phyloP scores from a whole-genome alignment of 2,888 invertebrate genomes.

The Tipula lateralis region DNA sequence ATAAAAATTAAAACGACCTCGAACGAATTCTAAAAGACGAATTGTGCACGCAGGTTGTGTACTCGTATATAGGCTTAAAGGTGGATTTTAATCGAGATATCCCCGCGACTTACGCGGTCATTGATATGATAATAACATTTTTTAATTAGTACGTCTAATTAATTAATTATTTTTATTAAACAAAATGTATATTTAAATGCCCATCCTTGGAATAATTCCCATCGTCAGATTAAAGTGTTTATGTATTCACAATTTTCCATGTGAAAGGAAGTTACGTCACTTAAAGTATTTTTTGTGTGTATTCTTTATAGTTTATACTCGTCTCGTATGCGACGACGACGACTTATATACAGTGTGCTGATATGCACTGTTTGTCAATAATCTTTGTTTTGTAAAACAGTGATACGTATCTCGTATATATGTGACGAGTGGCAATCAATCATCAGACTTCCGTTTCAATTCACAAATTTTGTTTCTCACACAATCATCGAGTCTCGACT shows the following conservation, averaged over 20 bases:
- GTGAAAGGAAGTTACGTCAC: conserved; percentile 19
- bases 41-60: background rate
- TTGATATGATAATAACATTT: background rate
- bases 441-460: background rate
- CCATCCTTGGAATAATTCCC: conserved; percentile 5
- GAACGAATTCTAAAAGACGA: background rate
- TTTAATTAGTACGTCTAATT: background rate
- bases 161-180: background rate
- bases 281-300: background rate
- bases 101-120: background rate
- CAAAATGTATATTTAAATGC: background rate
- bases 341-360: background rate
- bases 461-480: background rate
- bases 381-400: background rate
- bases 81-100: too few species aligned
- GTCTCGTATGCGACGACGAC: too few species aligned
- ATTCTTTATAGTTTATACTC: too few species aligned
- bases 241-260: background rate
- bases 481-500: background rate
- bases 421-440: background rate
- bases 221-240: background rate
- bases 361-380: background rate
- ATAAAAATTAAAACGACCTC: background rate
- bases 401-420: background rate
- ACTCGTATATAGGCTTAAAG: background rate